Conservation (phyloP, 2,888 invertebrate species). For the Melanostoma mellinum region DNA sequence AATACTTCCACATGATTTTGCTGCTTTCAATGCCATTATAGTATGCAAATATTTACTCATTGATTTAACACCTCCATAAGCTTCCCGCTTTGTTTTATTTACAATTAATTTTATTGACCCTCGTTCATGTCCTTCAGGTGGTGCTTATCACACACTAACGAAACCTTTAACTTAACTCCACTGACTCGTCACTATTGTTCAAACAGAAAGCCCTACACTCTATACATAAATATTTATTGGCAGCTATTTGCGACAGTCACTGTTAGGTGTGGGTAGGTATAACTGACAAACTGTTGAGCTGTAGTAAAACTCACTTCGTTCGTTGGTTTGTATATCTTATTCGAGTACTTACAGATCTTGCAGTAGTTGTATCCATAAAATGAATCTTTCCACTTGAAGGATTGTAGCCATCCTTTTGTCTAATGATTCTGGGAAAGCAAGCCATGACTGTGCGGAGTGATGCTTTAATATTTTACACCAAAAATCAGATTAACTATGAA, state of each 20-base stretch:
- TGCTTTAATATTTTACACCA: no score
- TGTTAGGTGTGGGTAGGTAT: no score
- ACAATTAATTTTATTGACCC: constrained; percentile 36
- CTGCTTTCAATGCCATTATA: constrained; percentile 1
- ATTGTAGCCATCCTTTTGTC: constrained; percentile 57
- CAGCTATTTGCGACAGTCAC: no score
- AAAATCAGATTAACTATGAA: no score
- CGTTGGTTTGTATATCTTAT: no score
- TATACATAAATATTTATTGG: no score
- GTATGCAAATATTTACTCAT: constrained; percentile 47
- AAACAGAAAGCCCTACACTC: no score
- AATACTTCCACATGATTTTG: background rate
- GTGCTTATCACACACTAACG: constrained; percentile 40
- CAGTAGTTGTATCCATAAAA: constrained; percentile 11
- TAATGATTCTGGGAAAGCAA: constrained; percentile 60
- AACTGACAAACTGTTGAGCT: no score
- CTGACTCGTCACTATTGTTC: no score
- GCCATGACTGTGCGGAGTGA: constrained; percentile 42
- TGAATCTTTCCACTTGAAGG: constrained; percentile 31
- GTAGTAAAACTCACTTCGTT: no score
- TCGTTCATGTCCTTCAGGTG: constrained; percentile 22
- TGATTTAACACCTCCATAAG: constrained; percentile 38
- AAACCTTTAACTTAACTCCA: constrained; percentile 4
- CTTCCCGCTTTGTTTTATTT: constrained; percentile 11
- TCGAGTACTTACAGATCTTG: no score